Percentiles rank a stretch among this genome's conserved stretches.
phyloP scores from a whole-genome alignment of 2,113 vertebrate species.

The Lanius ludovicianus region DNA sequence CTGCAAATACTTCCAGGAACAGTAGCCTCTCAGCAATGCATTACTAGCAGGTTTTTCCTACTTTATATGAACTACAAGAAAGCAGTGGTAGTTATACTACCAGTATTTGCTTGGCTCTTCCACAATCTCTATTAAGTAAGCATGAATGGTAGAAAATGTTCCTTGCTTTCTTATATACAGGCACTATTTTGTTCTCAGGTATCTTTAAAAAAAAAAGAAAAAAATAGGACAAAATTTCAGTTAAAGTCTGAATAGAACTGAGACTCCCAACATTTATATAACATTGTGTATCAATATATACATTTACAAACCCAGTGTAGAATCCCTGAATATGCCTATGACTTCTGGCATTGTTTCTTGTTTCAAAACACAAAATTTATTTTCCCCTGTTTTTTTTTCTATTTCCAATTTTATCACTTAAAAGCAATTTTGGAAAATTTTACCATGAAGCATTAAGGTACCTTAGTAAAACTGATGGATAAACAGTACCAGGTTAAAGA shows the following conservation, averaged over 20 bases:
- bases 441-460: not conserved
- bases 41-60: not conserved
- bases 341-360: not conserved
- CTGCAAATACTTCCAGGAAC: not conserved
- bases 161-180: not conserved
- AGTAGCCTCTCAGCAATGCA: not conserved
- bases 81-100: not conserved
- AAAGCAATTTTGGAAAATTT: not conserved
- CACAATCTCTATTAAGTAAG: not conserved
- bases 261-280: not conserved
- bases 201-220: not conserved
- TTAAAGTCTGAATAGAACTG: not conserved
- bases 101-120: not conserved
- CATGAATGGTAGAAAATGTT: not conserved
- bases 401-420: not conserved
- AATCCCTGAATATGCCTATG: not conserved
- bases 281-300: not conserved
- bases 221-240: not conserved
- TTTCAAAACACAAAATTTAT: not conserved
- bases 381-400: not conserved
- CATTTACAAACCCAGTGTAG: not conserved
- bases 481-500: not conserved
- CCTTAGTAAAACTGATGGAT: not conserved
- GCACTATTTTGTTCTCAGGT: not conserved
- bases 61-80: not conserved